phyloP scores from a whole-genome alignment of 2,888 invertebrate genomes.

The Phaonia tiefii region DNA sequence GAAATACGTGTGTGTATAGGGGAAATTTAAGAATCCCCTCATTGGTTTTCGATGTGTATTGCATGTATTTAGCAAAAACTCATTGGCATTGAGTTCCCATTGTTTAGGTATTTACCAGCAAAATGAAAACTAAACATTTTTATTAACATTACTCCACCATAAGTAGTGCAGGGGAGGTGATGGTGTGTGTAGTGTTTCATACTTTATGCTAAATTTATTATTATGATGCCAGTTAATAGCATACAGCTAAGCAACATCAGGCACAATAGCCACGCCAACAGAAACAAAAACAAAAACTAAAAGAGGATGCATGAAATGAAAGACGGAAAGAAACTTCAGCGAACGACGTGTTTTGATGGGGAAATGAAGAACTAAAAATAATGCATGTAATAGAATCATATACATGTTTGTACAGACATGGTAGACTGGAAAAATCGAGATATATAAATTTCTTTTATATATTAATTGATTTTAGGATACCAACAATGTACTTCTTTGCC shows the following conservation, averaged over 20 bases:
- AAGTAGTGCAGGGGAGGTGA: slow-evolving; percentile 11
- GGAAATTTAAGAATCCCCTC: not conserved
- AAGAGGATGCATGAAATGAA: no score
- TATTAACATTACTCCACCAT: slow-evolving; percentile 55
- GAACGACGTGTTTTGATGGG: not conserved
- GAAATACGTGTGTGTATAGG: no score
- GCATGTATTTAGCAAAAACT: not conserved
- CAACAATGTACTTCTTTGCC: no score
- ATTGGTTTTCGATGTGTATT: slow-evolving; percentile 12
- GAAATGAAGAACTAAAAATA: slow-evolving; percentile 1
- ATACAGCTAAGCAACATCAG: slow-evolving; percentile 43
- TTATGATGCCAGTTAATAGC: slow-evolving; percentile 61
- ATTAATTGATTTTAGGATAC: no score
- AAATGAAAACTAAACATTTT: slow-evolving; percentile 58
- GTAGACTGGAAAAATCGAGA: no score
- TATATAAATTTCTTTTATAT: no score
- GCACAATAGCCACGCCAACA: slow-evolving; percentile 6
- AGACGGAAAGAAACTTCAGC: no score
- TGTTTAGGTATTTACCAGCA: slow-evolving; percentile 12
- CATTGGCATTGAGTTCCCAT: slow-evolving; percentile 9
- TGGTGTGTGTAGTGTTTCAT: not conserved
- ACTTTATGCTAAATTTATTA: slow-evolving; percentile 55
- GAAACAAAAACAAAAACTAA: no score
- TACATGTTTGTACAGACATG: slow-evolving; percentile 28
- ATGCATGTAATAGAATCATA: slow-evolving; percentile 35